Evolutionary conservation across 2,888 invertebrate species (phyloP).

Genomic region (Cistogaster globosa): DNA sequence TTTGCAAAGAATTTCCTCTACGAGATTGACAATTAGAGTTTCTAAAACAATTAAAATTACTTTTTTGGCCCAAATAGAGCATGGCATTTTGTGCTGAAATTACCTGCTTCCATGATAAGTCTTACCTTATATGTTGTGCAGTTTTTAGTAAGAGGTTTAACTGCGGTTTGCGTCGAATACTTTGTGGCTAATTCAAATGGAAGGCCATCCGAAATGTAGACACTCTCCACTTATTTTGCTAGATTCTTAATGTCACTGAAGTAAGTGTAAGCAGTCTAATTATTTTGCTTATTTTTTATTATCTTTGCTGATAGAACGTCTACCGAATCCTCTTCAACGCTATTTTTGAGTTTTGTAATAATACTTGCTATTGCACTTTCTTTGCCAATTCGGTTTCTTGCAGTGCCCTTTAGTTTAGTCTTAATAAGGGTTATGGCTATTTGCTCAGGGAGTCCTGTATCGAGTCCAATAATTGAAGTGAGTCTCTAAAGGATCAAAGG

Average conservation of each 20-base stretch:
- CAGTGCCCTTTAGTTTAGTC: conserved; percentile 20
- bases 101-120: conserved; percentile 33
- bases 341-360: neutral
- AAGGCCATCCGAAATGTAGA: too few relatives aligned
- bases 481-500: neutral
- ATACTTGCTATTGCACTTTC: conserved; percentile 3
- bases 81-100: conserved; percentile 49
- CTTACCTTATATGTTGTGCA: conserved; percentile 1
- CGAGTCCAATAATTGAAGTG: conserved; percentile 10
- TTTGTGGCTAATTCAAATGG: too few relatives aligned
- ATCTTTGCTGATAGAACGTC: conserved; percentile 5
- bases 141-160: neutral
- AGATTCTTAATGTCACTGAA: too few relatives aligned
- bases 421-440: neutral
- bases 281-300: conserved; percentile 4
- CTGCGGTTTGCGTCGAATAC: neutral
- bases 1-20: too few relatives aligned
- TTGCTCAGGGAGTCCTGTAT: neutral
- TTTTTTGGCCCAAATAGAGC: too few relatives aligned
- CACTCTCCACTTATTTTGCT: too few relatives aligned
- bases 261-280: neutral
- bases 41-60: too few relatives aligned
- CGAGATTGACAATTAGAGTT: too few relatives aligned
- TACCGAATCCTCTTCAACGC: neutral
- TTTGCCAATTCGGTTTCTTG: conserved; percentile 4